Percentiles rank a stretch among this genome's conserved stretches.
phyloP scores from a whole-genome alignment of 2,797 vertebrate species.

The Pogoniulus pusillus region DNA sequence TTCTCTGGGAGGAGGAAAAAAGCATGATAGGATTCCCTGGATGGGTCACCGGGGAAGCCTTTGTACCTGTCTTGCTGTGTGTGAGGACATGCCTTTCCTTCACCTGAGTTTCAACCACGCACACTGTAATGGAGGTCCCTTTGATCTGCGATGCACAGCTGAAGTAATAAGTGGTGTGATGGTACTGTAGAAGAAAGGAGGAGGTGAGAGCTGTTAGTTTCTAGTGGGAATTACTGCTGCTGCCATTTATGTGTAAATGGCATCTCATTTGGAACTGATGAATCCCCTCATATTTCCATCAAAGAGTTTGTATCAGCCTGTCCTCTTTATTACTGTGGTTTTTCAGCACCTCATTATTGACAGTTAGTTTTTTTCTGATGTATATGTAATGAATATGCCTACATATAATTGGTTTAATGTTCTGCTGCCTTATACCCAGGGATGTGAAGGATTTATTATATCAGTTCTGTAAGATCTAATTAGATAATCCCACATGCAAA shows the following conservation, averaged over 20 bases:
- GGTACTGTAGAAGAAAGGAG: not conserved
- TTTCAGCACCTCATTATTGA: not conserved
- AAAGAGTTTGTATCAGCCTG: not conserved
- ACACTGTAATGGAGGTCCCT: not conserved
- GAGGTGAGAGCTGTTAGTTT: not conserved
- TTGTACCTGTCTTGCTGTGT: rapidly evolving
- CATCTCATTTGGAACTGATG: not conserved
- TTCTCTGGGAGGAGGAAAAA: not conserved
- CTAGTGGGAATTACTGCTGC: not conserved
- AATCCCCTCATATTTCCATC: not conserved
- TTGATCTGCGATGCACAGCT: not conserved
- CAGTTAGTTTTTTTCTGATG: not conserved
- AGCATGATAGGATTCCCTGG: not conserved
- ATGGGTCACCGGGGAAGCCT: not conserved
- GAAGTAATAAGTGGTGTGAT: not conserved
- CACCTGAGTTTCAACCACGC: not conserved
- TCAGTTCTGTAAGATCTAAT: not conserved
- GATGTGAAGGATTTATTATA: not conserved
- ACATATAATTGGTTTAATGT: not conserved
- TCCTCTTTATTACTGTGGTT: not conserved
- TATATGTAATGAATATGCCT: not conserved
- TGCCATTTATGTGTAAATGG: not conserved
- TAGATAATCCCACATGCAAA: not conserved
- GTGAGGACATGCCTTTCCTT: not conserved
- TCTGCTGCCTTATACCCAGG: not conserved